These are phyloP conservation scores for Pollachius pollachius DNA, from an alignment of 2,113 vertebrate species.

Conservation along the genomic window DNA sequence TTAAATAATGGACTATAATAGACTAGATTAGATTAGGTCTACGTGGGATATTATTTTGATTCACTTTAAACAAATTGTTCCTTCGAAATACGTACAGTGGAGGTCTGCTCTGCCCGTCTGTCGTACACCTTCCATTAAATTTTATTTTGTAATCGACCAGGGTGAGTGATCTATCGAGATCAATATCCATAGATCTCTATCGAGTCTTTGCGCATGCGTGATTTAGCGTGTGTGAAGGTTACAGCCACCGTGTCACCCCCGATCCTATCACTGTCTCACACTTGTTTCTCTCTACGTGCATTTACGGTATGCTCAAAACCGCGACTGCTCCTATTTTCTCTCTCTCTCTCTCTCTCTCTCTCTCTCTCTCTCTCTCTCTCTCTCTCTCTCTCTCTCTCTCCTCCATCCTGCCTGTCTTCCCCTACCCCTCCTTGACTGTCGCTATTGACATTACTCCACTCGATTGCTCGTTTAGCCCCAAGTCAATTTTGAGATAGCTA, in stretches of 20 bases:
- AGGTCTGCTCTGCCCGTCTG: not conserved
- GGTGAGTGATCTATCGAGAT: slow-evolving; percentile 39
- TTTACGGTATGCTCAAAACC: slow-evolving; percentile 37
- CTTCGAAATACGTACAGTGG: no score
- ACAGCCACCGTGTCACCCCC: slow-evolving; percentile 30
- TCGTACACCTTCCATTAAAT: slow-evolving; percentile 28
- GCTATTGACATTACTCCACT: slow-evolving; percentile 66
- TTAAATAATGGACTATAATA: not conserved
- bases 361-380: no score
- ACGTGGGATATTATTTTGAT: no score
- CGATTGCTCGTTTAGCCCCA: slow-evolving; percentile 61
- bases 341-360: slow-evolving; percentile 5
- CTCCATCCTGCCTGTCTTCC: not conserved
- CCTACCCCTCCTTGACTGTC: slow-evolving; percentile 43
- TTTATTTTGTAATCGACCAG: slow-evolving; percentile 38
- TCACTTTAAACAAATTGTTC: no score
- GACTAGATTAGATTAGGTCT: no score
- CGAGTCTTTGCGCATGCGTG: slow-evolving; percentile 4
- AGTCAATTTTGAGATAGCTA: slow-evolving; percentile 60
- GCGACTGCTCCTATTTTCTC: not conserved
- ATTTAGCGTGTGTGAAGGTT: slow-evolving; percentile 23
- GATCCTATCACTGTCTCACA: slow-evolving; percentile 44
- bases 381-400: not conserved
- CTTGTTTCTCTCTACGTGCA: slow-evolving; percentile 36
- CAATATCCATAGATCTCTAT: slow-evolving; percentile 10